Conservation (phyloP, 1,140 invertebrate genomes). For the Palaemon carinicauda region DNA sequence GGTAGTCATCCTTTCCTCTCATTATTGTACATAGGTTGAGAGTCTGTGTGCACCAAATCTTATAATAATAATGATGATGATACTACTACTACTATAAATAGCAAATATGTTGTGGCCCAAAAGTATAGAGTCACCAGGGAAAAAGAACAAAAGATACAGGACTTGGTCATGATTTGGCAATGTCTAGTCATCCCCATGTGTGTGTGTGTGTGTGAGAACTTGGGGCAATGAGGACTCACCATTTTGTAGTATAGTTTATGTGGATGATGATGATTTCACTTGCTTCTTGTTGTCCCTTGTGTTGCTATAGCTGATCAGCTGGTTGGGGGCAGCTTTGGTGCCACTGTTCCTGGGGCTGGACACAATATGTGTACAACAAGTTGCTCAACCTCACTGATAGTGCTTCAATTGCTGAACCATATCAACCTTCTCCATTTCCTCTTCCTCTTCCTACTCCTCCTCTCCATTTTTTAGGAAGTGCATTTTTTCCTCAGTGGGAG, state of each 20-base stretch:
- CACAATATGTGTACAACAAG: neutral
- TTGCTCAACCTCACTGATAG: conserved; percentile 11
- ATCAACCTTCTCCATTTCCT: neutral
- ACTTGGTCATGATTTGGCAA: conserved; percentile 44
- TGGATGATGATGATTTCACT: conserved; percentile 47
- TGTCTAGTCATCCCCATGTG: conserved; percentile 47
- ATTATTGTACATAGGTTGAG: conserved; percentile 45
- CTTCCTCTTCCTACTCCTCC: neutral
- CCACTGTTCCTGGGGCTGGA: conserved; percentile 15
- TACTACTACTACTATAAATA: conserved; percentile 12
- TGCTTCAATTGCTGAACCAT: conserved; percentile 8
- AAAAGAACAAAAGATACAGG: conserved; percentile 34
- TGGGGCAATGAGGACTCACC: conserved; percentile 29
- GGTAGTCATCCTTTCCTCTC: conserved; percentile 35
- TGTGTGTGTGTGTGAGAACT: conserved; percentile 40
- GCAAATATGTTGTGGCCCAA: conserved; percentile 34
- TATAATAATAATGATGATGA: neutral
- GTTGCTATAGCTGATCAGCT: conserved; percentile 31
- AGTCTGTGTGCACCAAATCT: conserved; percentile 43
- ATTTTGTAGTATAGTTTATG: conserved; percentile 53
- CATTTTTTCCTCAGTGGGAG: conserved; percentile 27
- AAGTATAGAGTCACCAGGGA: conserved; percentile 32
- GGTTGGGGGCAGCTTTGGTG: conserved; percentile 21
- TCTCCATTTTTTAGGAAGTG: conserved; percentile 22
- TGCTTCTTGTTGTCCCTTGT: conserved; percentile 30